Conservation (phyloP, 2,888 invertebrate genomes). For the Chrysolina oricalcia region DNA sequence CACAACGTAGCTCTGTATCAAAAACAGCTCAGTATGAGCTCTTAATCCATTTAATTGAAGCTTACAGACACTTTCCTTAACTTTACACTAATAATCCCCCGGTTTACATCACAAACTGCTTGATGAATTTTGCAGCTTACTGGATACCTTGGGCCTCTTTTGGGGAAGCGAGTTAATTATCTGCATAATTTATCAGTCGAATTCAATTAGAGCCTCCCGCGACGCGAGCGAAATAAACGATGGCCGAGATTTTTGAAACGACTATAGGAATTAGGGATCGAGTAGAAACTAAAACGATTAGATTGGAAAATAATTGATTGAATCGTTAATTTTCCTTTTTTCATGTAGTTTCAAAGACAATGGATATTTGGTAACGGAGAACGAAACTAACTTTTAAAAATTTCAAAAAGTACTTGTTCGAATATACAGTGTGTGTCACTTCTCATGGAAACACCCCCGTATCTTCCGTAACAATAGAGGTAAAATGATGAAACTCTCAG, state of each 20-base stretch:
- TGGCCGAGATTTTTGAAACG: slow-evolving; percentile 1
- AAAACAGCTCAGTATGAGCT: slow-evolving; percentile 36
- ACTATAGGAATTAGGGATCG: not conserved
- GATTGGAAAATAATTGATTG: no score
- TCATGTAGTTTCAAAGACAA: no score
- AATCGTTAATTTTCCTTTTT: no score
- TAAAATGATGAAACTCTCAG: no score
- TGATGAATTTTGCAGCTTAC: slow-evolving; percentile 51
- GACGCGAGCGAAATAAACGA: slow-evolving; percentile 13
- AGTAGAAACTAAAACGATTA: not conserved
- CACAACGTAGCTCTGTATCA: slow-evolving; percentile 22
- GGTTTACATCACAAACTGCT: slow-evolving; percentile 48
- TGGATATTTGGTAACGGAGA: no score
- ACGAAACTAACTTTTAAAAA: no score
- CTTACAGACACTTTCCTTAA: slow-evolving; percentile 47
- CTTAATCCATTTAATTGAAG: slow-evolving; percentile 44
- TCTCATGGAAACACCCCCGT: no score
- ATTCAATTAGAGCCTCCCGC: slow-evolving; percentile 44
- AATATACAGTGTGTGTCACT: no score
- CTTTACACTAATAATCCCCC: slow-evolving; percentile 48
- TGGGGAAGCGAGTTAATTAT: slow-evolving; percentile 40
- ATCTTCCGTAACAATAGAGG: no score
- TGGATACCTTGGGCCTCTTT: slow-evolving; percentile 45
- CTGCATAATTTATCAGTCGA: slow-evolving; percentile 45
- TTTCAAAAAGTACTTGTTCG: no score